A percentile compares a stretch with the other conserved stretches of the same genome.
phyloP scores from a whole-genome alignment of 2,888 invertebrate species.

The Polia nebulosa region DNA sequence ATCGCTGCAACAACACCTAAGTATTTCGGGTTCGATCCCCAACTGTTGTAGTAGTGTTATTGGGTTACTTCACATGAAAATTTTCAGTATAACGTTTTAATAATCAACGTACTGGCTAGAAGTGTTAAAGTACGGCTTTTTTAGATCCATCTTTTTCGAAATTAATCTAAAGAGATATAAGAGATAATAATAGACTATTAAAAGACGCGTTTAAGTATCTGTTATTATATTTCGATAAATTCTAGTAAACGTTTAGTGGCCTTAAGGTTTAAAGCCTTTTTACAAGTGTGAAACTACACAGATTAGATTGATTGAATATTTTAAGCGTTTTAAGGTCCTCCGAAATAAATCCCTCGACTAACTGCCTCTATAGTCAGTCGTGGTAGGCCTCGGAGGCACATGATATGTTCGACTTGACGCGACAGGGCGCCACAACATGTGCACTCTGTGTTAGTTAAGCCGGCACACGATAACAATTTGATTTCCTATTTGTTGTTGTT shows the following conservation, averaged over 20 bases:
- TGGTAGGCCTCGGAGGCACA: conserved; percentile 80
- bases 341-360: conserved; percentile 75
- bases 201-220: too few relatives aligned
- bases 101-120: too few relatives aligned
- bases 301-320: neutral
- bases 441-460: conserved; percentile 75
- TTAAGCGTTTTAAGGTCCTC: conserved; percentile 55
- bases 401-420: conserved; percentile 69
- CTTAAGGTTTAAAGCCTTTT: neutral
- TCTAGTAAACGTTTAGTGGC: too few relatives aligned
- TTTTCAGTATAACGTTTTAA: too few relatives aligned
- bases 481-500: neutral
- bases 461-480: conserved; percentile 62
- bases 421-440: conserved; percentile 65
- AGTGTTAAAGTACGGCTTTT: too few relatives aligned
- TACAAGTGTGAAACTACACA: neutral
- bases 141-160: too few relatives aligned
- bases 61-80: neutral
- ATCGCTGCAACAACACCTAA: too few relatives aligned
- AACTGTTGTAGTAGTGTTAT: neutral
- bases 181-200: too few relatives aligned
- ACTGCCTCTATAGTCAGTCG: conserved; percentile 57
- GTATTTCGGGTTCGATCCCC: neutral
- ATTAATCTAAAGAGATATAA: too few relatives aligned
- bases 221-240: too few relatives aligned